A percentile compares a stretch with the other conserved stretches of the same genome.
Conservation (phyloP, 2,888 invertebrate species). For the Idaea biselata region DNA sequence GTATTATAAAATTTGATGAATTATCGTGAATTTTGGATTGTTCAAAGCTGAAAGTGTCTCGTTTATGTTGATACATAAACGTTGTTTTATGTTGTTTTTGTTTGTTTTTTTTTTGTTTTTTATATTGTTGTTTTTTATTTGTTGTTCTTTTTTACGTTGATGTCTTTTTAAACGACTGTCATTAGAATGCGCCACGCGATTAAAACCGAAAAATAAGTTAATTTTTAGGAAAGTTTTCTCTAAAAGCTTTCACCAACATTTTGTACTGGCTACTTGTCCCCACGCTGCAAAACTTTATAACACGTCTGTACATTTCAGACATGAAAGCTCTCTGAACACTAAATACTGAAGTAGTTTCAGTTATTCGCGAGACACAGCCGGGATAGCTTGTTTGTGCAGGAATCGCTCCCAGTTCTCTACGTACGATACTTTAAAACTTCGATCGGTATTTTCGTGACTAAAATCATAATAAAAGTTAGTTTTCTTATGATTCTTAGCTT, state of each 20-base stretch:
- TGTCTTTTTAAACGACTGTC: too few relatives aligned
- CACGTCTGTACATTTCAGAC: not conserved
- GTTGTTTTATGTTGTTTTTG: too few relatives aligned
- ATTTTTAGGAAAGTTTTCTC: too few relatives aligned
- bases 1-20: not conserved
- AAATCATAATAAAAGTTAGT: not conserved
- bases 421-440: slow-evolving; percentile 46
- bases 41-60: too few relatives aligned
- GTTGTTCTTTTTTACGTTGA: too few relatives aligned
- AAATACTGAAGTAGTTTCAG: slow-evolving; percentile 36
- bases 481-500: too few relatives aligned
- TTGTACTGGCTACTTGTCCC: not conserved
- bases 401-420: slow-evolving; percentile 23
- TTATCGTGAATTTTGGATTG: too few relatives aligned
- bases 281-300: not conserved
- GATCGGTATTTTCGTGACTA: slow-evolving; percentile 13
- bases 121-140: too few relatives aligned
- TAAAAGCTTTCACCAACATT: not conserved
- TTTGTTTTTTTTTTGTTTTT: too few relatives aligned
- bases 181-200: too few relatives aligned
- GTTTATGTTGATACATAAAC: too few relatives aligned
- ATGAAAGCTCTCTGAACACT: not conserved
- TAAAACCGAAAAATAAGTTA: too few relatives aligned
- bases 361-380: slow-evolving; percentile 49
- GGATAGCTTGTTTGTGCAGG: slow-evolving; percentile 45